Conservation (phyloP, 1,140 invertebrate species). For the Platorchestia sp. region DNA sequence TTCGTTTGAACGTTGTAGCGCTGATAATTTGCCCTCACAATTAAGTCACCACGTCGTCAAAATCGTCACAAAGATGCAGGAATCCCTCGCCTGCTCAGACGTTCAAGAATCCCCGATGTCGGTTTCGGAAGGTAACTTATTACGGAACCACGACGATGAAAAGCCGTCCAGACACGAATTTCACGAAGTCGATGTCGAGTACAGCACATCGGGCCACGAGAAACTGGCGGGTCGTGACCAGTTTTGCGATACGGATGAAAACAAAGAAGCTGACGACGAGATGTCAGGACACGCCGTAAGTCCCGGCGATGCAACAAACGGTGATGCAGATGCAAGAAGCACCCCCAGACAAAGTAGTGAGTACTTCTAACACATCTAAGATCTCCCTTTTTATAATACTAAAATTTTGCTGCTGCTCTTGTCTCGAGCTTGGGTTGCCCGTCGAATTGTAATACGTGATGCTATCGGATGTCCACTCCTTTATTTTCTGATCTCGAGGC, state of each 20-base stretch:
- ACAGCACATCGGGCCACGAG: not conserved
- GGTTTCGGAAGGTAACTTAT: not conserved
- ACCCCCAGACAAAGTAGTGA: not conserved
- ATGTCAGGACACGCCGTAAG: not conserved
- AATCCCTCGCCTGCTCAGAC: not conserved
- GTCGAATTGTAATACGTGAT: not conserved
- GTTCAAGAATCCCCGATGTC: not conserved
- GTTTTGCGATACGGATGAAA: not conserved
- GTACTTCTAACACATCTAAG: not conserved
- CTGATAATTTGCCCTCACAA: not conserved
- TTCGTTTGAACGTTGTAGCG: not conserved
- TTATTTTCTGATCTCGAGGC: not conserved
- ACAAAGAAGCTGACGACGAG: not conserved
- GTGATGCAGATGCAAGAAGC: not conserved
- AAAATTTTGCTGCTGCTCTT: not conserved
- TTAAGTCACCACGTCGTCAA: not conserved
- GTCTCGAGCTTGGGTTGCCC: not conserved
- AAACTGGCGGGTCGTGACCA: not conserved
- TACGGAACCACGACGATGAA: conserved; percentile 6
- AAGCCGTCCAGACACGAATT: not conserved
- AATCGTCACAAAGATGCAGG: not conserved
- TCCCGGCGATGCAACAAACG: not conserved
- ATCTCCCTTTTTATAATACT: not conserved
- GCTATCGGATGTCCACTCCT: not conserved
- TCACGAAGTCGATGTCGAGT: not conserved